A percentile compares a stretch with the other conserved stretches of the same genome.
Conservation (phyloP, 2,113 vertebrate genomes). For the Hystrix brachyura region DNA sequence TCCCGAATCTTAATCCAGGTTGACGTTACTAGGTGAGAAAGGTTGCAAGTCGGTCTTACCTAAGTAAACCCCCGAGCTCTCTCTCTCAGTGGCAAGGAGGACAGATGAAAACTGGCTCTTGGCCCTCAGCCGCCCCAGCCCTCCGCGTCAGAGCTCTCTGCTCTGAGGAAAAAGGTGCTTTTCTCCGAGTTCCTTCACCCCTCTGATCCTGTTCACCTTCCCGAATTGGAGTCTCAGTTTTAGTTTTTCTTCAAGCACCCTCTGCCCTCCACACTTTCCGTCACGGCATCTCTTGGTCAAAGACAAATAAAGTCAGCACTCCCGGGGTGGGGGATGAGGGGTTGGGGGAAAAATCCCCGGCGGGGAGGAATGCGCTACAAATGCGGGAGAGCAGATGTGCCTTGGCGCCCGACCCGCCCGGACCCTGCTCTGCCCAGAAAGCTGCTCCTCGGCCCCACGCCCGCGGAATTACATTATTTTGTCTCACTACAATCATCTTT, state of each 20-base stretch:
- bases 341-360: neutral
- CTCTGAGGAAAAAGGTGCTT: neutral
- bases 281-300: neutral
- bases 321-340: neutral
- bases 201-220: neutral
- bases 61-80: neutral
- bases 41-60: neutral
- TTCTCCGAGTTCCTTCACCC: neutral
- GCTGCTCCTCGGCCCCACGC: neutral
- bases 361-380: neutral
- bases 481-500: constrained; percentile 65
- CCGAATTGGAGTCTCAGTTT: neutral
- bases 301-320: constrained; percentile 48
- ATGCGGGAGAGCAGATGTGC: constrained; percentile 69
- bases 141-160: neutral
- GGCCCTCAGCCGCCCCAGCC: neutral
- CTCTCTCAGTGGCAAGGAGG: neutral
- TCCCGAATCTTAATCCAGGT: constrained; percentile 57
- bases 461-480: constrained; percentile 83
- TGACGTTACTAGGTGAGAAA: constrained; percentile 40
- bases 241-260: neutral
- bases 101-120: neutral
- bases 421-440: neutral
- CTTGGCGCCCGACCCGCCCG: neutral
- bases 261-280: neutral